Evolutionary conservation across 2,888 invertebrate species (phyloP).

Genomic region (Cataglyphis albicans): DNA sequence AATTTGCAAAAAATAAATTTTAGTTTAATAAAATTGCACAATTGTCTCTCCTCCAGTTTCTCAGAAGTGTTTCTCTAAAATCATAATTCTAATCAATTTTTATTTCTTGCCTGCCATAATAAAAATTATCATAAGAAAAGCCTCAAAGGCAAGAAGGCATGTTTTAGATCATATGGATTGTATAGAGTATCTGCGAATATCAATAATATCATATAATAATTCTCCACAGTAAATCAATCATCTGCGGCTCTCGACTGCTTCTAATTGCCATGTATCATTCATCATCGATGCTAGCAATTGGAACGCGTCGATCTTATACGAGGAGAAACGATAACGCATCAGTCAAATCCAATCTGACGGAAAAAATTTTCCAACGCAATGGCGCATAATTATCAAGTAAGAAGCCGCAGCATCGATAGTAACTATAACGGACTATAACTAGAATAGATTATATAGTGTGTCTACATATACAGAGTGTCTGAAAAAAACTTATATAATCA

Average conservation of each 20-base stretch:
- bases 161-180: background rate
- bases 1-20: background rate
- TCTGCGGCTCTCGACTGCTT: constrained; percentile 20
- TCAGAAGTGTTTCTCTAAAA: background rate
- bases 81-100: background rate
- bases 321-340: constrained; percentile 25
- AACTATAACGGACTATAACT: constrained; percentile 44
- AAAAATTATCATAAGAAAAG: background rate
- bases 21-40: background rate
- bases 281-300: constrained; percentile 48
- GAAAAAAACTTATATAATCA: background rate
- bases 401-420: constrained; percentile 36
- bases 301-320: constrained; percentile 38
- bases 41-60: background rate
- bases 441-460: background rate
- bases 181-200: background rate
- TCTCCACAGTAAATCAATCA: constrained; percentile 32
- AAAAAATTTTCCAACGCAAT: constrained; percentile 52
- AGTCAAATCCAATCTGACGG: constrained; percentile 54
- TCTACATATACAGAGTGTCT: background rate
- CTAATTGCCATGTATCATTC: constrained; percentile 46
- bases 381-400: constrained; percentile 60
- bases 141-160: background rate
- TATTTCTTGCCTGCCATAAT: background rate
- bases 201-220: constrained; percentile 34